A percentile compares a stretch with the other conserved stretches of the same genome.
These are phyloP conservation scores for Syritta pipiens DNA, from an alignment of 2,888 invertebrate species.

Conservation along the genomic window DNA sequence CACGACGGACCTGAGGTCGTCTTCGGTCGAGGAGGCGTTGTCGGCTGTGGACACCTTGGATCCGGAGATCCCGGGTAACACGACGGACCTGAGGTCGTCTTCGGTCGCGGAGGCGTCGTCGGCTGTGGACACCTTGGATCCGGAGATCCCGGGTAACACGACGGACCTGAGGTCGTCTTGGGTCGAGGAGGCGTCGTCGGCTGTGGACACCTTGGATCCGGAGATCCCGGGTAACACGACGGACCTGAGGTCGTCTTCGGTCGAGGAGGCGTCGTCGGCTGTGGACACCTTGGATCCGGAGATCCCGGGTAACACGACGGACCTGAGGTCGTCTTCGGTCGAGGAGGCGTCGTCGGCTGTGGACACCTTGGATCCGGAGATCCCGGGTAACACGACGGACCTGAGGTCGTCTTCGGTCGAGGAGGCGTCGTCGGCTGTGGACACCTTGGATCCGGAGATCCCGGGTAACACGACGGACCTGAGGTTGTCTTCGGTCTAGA, in stretches of 20 bases:
- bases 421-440: slow-evolving; percentile 70
- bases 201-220: slow-evolving; percentile 75
- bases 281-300: slow-evolving; percentile 74
- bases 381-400: slow-evolving; percentile 72
- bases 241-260: slow-evolving; percentile 72
- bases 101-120: slow-evolving; percentile 70
- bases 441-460: slow-evolving; percentile 73
- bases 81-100: slow-evolving; percentile 63
- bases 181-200: slow-evolving; percentile 70
- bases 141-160: slow-evolving; percentile 72
- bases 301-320: slow-evolving; percentile 72
- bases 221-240: slow-evolving; percentile 75
- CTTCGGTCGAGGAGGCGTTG: no score
- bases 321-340: no score
- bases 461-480: slow-evolving; percentile 74
- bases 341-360: slow-evolving; percentile 57
- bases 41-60: slow-evolving; percentile 76
- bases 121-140: slow-evolving; percentile 74
- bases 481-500: slow-evolving; percentile 70
- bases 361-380: slow-evolving; percentile 74
- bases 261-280: slow-evolving; percentile 46
- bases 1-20: slow-evolving; percentile 70
- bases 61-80: slow-evolving; percentile 78
- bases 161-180: no score
- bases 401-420: no score